Evolutionary conservation across 1,140 invertebrate species (phyloP).

Genomic region (Uloborus diversus): DNA sequence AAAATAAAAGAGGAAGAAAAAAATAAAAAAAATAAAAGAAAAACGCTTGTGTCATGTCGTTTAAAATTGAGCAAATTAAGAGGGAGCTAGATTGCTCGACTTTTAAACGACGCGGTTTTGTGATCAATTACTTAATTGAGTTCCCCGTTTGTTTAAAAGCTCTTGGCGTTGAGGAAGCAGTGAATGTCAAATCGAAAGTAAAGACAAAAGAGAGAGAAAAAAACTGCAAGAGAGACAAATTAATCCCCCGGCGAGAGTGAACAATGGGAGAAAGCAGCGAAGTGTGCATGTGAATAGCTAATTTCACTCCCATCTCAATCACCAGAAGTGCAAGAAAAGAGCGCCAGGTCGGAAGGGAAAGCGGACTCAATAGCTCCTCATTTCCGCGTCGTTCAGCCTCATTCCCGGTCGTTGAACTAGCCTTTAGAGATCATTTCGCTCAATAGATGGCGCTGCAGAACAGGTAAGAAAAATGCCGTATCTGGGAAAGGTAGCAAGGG

Average conservation of each 20-base stretch:
- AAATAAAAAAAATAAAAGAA: too few relatives aligned
- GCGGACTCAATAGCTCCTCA: background rate
- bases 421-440: background rate
- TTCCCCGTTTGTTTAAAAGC: background rate
- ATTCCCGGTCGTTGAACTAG: constrained; percentile 9
- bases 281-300: constrained; percentile 14
- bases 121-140: background rate
- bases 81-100: background rate
- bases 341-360: background rate
- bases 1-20: too few relatives aligned
- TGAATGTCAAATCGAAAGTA: background rate
- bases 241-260: background rate
- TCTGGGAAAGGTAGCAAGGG: too few relatives aligned
- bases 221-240: constrained; percentile 7
- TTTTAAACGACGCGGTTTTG: background rate
- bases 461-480: too few relatives aligned
- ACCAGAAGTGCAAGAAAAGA: background rate
- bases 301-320: background rate
- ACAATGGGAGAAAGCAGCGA: constrained; percentile 3
- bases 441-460: constrained; percentile 13
- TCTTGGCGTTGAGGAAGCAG: too few relatives aligned
- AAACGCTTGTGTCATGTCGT: too few relatives aligned
- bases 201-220: background rate
- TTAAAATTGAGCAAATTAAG: background rate
- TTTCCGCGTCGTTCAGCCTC: constrained; percentile 5